Conservation (phyloP, 2,888 invertebrate species). For the Beris morrisii region DNA sequence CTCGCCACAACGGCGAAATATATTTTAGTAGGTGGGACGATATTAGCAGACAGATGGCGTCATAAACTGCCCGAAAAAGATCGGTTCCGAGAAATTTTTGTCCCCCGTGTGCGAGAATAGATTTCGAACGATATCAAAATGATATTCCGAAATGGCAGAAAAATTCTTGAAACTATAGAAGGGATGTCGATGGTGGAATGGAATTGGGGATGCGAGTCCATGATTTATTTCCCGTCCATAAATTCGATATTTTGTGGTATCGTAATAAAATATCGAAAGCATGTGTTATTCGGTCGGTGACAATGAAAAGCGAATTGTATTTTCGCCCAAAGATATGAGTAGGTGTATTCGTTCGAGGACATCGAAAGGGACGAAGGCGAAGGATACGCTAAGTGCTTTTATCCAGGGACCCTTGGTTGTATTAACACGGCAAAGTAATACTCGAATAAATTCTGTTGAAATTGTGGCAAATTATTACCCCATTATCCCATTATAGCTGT, state of each 20-base stretch:
- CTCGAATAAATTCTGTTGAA: slow-evolving; percentile 1
- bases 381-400: background rate
- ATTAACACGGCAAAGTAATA: background rate
- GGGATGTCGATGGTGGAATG: too few relatives aligned
- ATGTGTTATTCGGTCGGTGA: slow-evolving; percentile 31
- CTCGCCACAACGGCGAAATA: too few relatives aligned
- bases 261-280: slow-evolving; percentile 25
- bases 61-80: too few relatives aligned
- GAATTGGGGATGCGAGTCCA: background rate
- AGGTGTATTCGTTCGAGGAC: background rate
- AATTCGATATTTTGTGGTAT: slow-evolving; percentile 22
- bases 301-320: slow-evolving; percentile 29
- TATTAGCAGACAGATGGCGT: too few relatives aligned
- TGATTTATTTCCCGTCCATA: slow-evolving; percentile 27
- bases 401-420: background rate
- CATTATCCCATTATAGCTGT: too few relatives aligned
- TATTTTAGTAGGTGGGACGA: too few relatives aligned
- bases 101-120: too few relatives aligned
- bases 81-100: too few relatives aligned
- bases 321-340: background rate
- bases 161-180: too few relatives aligned
- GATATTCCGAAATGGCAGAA: too few relatives aligned
- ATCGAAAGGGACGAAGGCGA: background rate
- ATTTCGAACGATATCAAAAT: too few relatives aligned
- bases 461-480: slow-evolving; percentile 24